Evolutionary conservation across 2,113 vertebrate species (phyloP).

Genomic region (Actenoides hombroni): DNA sequence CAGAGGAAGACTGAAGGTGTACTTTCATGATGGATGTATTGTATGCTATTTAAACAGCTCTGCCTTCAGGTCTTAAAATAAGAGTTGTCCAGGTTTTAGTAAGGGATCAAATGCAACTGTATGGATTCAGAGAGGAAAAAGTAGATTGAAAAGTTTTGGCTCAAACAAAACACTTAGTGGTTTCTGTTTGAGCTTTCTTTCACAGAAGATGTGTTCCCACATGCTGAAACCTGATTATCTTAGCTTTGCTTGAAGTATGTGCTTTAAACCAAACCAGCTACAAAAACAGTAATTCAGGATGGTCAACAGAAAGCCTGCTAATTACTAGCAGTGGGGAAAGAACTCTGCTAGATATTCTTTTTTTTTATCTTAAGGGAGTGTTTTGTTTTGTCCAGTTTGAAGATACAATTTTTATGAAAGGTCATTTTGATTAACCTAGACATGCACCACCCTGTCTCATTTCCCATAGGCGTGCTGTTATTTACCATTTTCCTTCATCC

Average conservation of each 20-base stretch:
- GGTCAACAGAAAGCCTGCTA: neutral
- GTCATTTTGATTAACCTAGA: slow-evolving; percentile 62
- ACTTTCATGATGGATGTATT: neutral
- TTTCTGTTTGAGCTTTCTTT: neutral
- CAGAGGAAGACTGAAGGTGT: neutral
- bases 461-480: slow-evolving; percentile 48
- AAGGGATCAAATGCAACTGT: neutral
- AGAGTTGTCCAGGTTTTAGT: neutral
- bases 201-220: neutral
- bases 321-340: neutral
- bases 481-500: slow-evolving; percentile 63
- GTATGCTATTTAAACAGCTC: neutral
- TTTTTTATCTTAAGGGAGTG: neutral
- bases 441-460: neutral
- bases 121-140: neutral
- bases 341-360: neutral
- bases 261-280: neutral
- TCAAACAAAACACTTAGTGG: neutral
- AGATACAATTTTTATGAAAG: slow-evolving; percentile 35
- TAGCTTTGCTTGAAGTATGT: neutral
- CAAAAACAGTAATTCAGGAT: neutral
- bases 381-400: slow-evolving; percentile 19
- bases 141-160: neutral
- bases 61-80: neutral
- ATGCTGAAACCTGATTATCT: neutral